Evolutionary conservation across 2,888 invertebrate genomes (phyloP), one percentile per base, ranked within the genome.

Genomic region (Apamea monoglypha): DNA sequence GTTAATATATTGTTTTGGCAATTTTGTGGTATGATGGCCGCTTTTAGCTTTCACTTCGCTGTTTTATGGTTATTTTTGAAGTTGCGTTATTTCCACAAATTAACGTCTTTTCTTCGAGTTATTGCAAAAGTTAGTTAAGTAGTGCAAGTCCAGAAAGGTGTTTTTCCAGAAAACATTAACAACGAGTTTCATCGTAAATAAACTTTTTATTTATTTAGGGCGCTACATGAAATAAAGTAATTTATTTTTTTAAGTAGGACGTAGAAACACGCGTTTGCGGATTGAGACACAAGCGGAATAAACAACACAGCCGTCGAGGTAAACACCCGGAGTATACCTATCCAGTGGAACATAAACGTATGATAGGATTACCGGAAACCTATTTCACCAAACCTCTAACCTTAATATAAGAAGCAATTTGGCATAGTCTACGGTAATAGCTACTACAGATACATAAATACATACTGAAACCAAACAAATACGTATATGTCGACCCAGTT

Each of bases 401-500:
- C 78, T 81, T 75, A 81, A 80, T 73, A 68, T 78, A 80, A 81
- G 70, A 84, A 68, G 74, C 76, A 78, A 87, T 87, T 86, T 80
- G 82, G 81, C 69, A 81, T 75, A 81, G 74, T 71, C 78, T n/a
- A 56, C 70, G 40, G 76, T 67, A 81, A 81, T 81, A 76, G 50
- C 61, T 63, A 32, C 32, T 82, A 56, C 29, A 64, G 21, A 44
- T 68, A 78, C 10, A 73, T 63, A 76, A 47, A 64, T 74, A 78
- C 14, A 74, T 53, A 66, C 16, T 73, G 50, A 66, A 69, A 64
- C 64, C 21, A 44, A 56, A 66, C 47, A 61, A 61, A 69, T 73
- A 83, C 16, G 25, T 78, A 71, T 16, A 71, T 7, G 25, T 74
- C 68, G 83, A 82, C 86, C 85, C 88, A 89, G 84, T 91, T 91